phyloP scores from a whole-genome alignment of 2,797 vertebrate species.

The Thunnus albacares region DNA sequence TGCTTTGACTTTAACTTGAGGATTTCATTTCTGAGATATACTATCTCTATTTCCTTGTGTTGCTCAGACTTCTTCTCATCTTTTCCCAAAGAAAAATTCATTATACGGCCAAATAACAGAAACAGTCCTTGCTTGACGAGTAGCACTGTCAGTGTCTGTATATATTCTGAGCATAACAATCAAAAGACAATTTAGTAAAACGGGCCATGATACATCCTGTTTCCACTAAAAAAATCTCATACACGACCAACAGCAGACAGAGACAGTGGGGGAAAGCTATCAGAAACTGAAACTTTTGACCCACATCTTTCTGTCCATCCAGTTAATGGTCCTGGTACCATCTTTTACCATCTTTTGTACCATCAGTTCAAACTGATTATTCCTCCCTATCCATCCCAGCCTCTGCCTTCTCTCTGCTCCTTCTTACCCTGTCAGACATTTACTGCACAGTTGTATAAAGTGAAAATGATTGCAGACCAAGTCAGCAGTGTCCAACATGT shows the following conservation, averaged over 20 bases:
- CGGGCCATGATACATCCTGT: background rate
- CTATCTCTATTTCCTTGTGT: background rate
- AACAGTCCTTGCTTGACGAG: background rate
- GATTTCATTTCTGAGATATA: background rate
- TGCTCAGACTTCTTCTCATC: background rate
- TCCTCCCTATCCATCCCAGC: background rate
- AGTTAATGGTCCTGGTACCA: conserved; percentile 10
- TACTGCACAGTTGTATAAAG: background rate
- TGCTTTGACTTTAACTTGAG: background rate
- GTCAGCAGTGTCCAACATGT: background rate
- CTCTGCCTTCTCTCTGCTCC: background rate
- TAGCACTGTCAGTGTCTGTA: background rate
- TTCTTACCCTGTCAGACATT: conserved; percentile 1
- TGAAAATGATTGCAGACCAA: background rate
- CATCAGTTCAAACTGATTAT: background rate
- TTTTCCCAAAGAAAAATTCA: background rate
- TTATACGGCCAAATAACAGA: background rate
- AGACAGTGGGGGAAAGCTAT: too few species aligned
- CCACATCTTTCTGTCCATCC: conserved; percentile 2
- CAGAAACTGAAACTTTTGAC: background rate
- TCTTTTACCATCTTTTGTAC: background rate
- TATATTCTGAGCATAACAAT: background rate
- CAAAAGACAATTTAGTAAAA: background rate
- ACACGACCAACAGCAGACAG: background rate
- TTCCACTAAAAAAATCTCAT: background rate